Evolutionary conservation across 2,797 vertebrate genomes (phyloP).

Genomic region (Pipistrellus kuhlii): DNA sequence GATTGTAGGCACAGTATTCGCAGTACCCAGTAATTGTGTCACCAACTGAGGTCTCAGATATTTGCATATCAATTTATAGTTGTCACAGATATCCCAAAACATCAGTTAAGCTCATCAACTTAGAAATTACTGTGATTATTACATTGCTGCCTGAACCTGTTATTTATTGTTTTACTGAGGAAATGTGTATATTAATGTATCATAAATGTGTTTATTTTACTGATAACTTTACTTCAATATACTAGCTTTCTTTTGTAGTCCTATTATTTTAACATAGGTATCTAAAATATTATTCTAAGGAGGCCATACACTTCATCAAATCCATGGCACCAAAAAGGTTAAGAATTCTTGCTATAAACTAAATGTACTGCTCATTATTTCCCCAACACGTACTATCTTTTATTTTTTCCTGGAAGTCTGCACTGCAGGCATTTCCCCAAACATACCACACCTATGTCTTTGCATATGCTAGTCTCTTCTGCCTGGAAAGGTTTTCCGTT

Average conservation of each 20-base stretch:
- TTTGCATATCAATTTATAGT: neutral
- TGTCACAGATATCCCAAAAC: conserved; percentile 37
- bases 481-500: neutral
- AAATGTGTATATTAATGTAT: conserved; percentile 30
- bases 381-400: neutral
- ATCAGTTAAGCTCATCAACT: conserved; percentile 20
- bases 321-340: neutral
- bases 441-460: neutral
- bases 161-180: conserved; percentile 23
- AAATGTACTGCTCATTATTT: neutral
- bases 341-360: neutral
- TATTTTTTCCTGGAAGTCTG: neutral
- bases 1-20: neutral
- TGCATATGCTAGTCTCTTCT: neutral
- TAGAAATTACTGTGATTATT: conserved; percentile 19
- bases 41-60: neutral
- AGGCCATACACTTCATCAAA: neutral
- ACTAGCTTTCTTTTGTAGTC: conserved; percentile 16
- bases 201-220: conserved; percentile 20
- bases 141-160: neutral
- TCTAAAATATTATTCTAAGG: conserved; percentile 53
- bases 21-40: neutral
- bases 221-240: conserved; percentile 4
- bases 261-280: conserved; percentile 50
- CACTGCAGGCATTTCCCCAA: neutral